These are phyloP conservation scores for Etheostoma nigrum DNA, from an alignment of 2,797 vertebrate genomes.

Conservation along the genomic window DNA sequence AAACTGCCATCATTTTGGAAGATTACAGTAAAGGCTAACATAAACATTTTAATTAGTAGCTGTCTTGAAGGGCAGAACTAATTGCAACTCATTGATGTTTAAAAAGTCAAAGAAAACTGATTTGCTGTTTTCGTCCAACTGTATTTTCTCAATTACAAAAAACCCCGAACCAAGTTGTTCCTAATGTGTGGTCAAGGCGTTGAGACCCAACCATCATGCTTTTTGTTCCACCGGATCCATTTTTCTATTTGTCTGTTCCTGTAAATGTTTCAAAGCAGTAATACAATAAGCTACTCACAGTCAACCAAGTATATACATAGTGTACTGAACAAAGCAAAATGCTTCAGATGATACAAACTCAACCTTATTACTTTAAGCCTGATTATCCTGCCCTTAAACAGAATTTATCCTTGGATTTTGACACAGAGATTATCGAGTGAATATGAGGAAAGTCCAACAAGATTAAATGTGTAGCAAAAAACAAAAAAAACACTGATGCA, in stretches of 20 bases:
- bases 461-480: constrained; percentile 28
- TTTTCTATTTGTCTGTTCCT: constrained; percentile 19
- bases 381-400: constrained; percentile 53
- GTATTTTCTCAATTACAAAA: constrained; percentile 10
- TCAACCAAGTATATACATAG: not conserved
- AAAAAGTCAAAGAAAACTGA: not conserved
- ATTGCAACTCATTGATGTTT: not conserved
- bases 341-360: constrained; percentile 22
- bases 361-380: constrained; percentile 56
- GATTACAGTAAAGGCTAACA: not conserved
- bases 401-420: constrained; percentile 42
- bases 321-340: constrained; percentile 4
- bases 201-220: not conserved
- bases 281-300: constrained; percentile 16
- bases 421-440: constrained; percentile 4
- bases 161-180: not conserved
- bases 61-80: not conserved
- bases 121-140: not conserved
- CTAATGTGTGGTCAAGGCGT: not conserved
- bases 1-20: not conserved
- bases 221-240: not conserved
- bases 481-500: not conserved
- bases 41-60: not conserved
- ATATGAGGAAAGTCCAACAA: constrained; percentile 1
- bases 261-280: constrained; percentile 25